Evolutionary conservation across 2,888 invertebrate species (phyloP), one percentile per base, ranked within the genome.

Genomic region (Clunio marinus): DNA sequence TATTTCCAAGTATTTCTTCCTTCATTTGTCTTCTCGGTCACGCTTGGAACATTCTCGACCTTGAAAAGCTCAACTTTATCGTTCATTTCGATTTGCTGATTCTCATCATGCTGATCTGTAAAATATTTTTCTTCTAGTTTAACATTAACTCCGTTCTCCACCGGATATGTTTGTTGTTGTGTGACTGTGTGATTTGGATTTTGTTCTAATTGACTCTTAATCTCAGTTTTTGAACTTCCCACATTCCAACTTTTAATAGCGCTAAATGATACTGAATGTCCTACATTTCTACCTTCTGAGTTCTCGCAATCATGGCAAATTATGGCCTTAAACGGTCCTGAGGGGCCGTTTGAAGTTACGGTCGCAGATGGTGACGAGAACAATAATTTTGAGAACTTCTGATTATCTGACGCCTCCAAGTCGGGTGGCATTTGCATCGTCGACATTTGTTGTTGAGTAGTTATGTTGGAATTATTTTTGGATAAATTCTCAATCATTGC

Each of bases 281-380:
- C 58, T 22, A 27, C 58, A 28, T 58, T 57, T 24, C 25, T 46
- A 15, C 69, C 68, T 25, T 62, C 69, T 13, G 65, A 62, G 32
- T 69, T 70, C 15, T 70, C 69, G 66, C 71, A 70, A 24, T 69
- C 71, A 28, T 68, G 63, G 60, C 71, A 71, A 55, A 71, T 70
- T 24, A 72, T 71, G n/a, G 71, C 70, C 7, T 71, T 72, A 28
- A 72, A 71, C 25, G 67, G 71, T 22, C 71, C 71, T 20, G 66
- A 66, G 3, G 66, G 66, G 10, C 66, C 66, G 35, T 66, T 51
- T 4, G 66, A 66, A 24, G 66, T 66, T 4, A 66, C 66, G 22
- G 66, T 66, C 24, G 66, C 66, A 35, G 66, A 66, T 13, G 66
- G 51, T 8, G 66, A 66, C 10, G 66, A 66, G 25, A 66, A 66